Evolutionary conservation across 2,113 vertebrate species (phyloP).

Genomic region (Lasiurus cinereus): DNA sequence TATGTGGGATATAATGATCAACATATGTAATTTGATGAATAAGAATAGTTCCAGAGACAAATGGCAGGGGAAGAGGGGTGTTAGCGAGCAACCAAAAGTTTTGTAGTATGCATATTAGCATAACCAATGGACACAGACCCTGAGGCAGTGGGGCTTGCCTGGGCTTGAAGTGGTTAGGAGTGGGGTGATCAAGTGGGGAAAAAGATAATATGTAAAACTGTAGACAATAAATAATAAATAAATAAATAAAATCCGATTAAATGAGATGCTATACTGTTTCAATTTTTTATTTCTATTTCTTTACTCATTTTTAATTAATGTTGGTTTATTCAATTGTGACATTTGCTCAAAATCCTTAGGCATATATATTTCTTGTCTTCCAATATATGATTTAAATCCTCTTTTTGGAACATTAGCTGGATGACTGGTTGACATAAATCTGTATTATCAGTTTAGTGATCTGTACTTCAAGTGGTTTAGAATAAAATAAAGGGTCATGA

Average conservation of each 20-base stretch:
- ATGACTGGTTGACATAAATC: neutral
- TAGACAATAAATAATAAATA: no score
- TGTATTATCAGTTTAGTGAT: constrained; percentile 39
- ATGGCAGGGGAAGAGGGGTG: no score
- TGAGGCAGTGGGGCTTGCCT: rapidly evolving
- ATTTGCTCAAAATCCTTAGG: constrained; percentile 49
- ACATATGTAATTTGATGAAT: no score
- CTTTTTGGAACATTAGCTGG: constrained; percentile 1
- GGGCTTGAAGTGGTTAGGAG: no score
- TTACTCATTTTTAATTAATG: constrained; percentile 34
- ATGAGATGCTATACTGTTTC: neutral
- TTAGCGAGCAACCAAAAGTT: no score
- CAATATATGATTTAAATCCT: constrained; percentile 50
- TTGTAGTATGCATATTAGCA: no score
- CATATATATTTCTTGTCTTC: constrained; percentile 49
- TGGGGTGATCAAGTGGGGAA: no score
- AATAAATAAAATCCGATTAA: neutral
- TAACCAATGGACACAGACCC: no score
- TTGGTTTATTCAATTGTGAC: constrained; percentile 62
- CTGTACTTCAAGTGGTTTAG: neutral
- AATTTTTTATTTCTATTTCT: neutral
- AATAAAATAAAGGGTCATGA: neutral
- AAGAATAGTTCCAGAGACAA: no score
- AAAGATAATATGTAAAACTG: no score
- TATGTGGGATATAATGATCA: no score